These are phyloP conservation scores for Ricordea florida DNA, from an alignment of 92 coral and sea anemone genomes.

Conservation along the genomic window DNA sequence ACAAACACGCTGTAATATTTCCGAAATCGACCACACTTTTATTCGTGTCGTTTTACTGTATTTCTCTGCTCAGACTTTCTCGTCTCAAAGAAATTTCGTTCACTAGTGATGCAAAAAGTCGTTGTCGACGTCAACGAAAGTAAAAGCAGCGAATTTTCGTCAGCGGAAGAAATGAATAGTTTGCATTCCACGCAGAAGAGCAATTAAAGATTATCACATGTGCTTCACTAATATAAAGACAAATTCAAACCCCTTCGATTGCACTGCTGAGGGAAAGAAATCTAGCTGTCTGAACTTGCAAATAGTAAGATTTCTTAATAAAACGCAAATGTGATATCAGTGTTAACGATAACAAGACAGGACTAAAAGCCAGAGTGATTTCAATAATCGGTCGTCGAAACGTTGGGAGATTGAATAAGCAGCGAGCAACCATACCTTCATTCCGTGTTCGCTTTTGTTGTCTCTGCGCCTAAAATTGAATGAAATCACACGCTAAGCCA, in stretches of 20 bases:
- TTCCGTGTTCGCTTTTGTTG: slow-evolving; percentile 33
- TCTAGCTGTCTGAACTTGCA: too few species aligned
- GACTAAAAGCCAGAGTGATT: too few species aligned
- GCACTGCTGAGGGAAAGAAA: not conserved
- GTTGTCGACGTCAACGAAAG: not conserved
- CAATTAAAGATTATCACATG: slow-evolving; percentile 10
- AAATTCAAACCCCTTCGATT: not conserved
- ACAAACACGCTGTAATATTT: too few species aligned
- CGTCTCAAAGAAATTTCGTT: too few species aligned
- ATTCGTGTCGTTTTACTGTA: too few species aligned
- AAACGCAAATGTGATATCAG: too few species aligned
- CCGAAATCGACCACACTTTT: too few species aligned
- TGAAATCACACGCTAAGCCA: not conserved
- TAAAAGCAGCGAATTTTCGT: not conserved
- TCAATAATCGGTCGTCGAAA: too few species aligned
- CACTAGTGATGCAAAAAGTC: too few species aligned
- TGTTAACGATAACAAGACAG: too few species aligned
- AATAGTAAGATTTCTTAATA: too few species aligned
- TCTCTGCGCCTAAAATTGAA: slow-evolving; percentile 31
- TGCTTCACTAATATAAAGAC: slow-evolving; percentile 6
- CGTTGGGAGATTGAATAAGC: slow-evolving; percentile 14
- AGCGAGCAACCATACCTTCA: slow-evolving; percentile 31
- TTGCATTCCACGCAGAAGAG: slow-evolving; percentile 20
- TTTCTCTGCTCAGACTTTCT: too few species aligned
- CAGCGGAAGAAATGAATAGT: slow-evolving; percentile 6